Percentiles rank a stretch among this genome's conserved stretches.
Conservation (phyloP, 2,113 vertebrate species). For the Raja brachyura region DNA sequence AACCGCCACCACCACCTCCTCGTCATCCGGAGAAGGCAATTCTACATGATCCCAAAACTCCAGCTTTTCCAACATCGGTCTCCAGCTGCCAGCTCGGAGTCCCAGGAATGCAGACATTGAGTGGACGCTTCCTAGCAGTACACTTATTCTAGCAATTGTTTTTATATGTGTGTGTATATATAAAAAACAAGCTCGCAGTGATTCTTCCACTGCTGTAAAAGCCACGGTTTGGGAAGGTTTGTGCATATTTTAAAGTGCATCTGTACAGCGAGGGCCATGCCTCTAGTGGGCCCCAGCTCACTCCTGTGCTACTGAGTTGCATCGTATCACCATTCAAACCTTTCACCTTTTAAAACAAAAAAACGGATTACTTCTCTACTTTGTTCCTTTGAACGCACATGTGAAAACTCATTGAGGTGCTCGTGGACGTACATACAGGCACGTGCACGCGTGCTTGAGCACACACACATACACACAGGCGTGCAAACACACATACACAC, state of each 20-base stretch:
- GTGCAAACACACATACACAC: no score
- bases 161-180: slow-evolving; percentile 14
- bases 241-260: slow-evolving; percentile 1
- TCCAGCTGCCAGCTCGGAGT: background rate
- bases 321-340: background rate
- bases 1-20: background rate
- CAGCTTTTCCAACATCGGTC: background rate
- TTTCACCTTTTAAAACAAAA: background rate
- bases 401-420: no score
- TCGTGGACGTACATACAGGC: no score
- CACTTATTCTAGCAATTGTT: slow-evolving; percentile 15
- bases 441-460: no score
- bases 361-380: background rate
- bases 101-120: background rate
- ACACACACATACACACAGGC: no score
- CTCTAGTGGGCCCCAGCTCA: background rate
- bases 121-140: background rate
- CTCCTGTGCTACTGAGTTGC: no score
- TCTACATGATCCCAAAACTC: slow-evolving; percentile 13
- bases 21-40: background rate
- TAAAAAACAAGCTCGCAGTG: background rate
- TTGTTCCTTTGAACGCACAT: no score
- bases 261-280: background rate
- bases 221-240: background rate
- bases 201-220: background rate